phyloP scores from a whole-genome alignment of 2,797 vertebrate species.

The Champsocephalus esox region DNA sequence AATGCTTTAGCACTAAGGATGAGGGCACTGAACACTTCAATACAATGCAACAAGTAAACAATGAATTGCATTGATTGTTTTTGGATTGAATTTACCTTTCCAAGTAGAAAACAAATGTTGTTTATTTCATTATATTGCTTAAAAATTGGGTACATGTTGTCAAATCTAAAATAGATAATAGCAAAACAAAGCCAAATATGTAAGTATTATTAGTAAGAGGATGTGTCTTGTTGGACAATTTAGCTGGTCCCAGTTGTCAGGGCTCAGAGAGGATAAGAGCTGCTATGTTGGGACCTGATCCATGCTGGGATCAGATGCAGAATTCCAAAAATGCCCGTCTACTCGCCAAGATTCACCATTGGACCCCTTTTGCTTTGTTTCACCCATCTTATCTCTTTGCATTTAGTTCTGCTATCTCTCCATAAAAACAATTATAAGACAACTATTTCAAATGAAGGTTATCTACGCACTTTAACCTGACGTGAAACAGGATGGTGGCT shows the following conservation, averaged over 20 bases:
- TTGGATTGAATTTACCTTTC: conserved; percentile 4
- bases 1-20: conserved; percentile 1
- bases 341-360: conserved; percentile 73
- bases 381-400: conserved; percentile 61
- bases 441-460: conserved; percentile 51
- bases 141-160: conserved; percentile 16
- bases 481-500: neutral
- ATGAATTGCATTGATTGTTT: conserved; percentile 25
- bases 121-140: neutral
- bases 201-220: conserved; percentile 42
- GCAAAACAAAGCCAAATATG: conserved; percentile 42
- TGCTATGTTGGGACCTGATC: conserved; percentile 76
- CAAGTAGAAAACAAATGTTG: neutral
- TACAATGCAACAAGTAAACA: conserved; percentile 2
- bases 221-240: conserved; percentile 51
- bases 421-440: conserved; percentile 40
- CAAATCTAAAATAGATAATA: conserved; percentile 47
- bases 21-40: neutral
- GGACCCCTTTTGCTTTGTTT: conserved; percentile 62
- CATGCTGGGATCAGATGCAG: conserved; percentile 79
- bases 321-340: conserved; percentile 84
- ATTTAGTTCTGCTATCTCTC: conserved; percentile 55
- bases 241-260: conserved; percentile 65
- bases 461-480: conserved; percentile 26
- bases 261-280: conserved; percentile 72